These are phyloP conservation scores for Poliocrania exsul DNA, from an alignment of 2,797 vertebrate species.

Conservation along the genomic window DNA sequence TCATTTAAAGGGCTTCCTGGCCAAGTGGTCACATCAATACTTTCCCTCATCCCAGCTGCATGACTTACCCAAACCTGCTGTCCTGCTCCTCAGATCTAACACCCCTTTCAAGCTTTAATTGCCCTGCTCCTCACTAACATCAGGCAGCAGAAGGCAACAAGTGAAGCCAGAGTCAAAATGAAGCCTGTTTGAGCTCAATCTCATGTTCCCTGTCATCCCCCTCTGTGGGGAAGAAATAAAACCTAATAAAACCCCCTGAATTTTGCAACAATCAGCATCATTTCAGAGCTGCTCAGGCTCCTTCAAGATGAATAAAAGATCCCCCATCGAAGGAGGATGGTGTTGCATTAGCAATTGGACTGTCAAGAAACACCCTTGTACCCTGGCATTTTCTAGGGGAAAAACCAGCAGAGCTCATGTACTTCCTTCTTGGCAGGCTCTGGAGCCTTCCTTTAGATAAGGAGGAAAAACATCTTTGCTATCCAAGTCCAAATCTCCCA, in stretches of 20 bases:
- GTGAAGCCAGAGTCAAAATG: background rate
- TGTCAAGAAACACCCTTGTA: conserved; percentile 17
- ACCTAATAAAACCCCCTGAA: background rate
- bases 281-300: background rate
- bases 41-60: background rate
- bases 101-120: background rate
- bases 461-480: conserved; percentile 19
- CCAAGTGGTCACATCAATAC: background rate
- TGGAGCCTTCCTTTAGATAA: conserved; percentile 18
- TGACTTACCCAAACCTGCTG: background rate
- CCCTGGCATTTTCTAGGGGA: conserved; percentile 31
- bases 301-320: background rate
- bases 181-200: background rate
- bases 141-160: background rate
- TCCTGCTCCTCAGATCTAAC: background rate
- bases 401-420: conserved; percentile 12
- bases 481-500: conserved; percentile 34
- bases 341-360: conserved; percentile 23
- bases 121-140: background rate
- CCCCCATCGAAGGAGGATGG: background rate
- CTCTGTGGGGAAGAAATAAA: background rate
- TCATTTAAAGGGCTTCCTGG: background rate
- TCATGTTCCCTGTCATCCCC: background rate
- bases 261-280: background rate
- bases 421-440: conserved; percentile 53